A percentile compares a stretch with the other conserved stretches of the same genome.
Conservation (phyloP, 30 jellyfish, hydroid and myxozoan genomes). For the Hydra vulgaris region DNA sequence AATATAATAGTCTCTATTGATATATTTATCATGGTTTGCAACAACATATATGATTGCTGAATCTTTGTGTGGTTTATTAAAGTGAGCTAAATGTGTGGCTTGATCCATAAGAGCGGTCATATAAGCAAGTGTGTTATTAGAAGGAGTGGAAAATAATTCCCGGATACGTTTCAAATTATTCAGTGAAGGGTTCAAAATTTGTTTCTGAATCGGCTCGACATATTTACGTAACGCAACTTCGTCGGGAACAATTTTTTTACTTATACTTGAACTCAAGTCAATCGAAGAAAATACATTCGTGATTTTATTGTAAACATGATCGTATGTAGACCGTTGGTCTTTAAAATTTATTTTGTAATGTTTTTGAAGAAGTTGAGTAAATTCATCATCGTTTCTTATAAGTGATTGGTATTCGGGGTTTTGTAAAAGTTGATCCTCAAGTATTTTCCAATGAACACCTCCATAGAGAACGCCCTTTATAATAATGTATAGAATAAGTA, state of each 20-base stretch:
- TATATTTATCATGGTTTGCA: conserved; percentile 75
- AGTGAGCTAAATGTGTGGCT: conserved; percentile 62
- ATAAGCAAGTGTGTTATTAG: conserved; percentile 47
- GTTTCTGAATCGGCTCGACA: conserved; percentile 32
- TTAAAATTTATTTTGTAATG: conserved; percentile 9
- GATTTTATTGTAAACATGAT: background rate
- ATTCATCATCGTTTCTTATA: conserved; percentile 18
- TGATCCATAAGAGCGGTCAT: conserved; percentile 62
- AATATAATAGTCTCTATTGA: conserved; percentile 41
- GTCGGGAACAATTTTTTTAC: conserved; percentile 32
- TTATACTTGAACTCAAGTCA: background rate
- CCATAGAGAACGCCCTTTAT: conserved; percentile 72
- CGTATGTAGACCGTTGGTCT: background rate
- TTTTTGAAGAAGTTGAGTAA: background rate
- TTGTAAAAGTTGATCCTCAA: conserved; percentile 44
- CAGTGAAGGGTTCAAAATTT: conserved; percentile 27
- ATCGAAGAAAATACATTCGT: background rate
- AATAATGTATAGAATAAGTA: background rate
- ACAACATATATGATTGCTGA: conserved; percentile 46
- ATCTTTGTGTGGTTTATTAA: conserved; percentile 50
- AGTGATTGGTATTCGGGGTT: conserved; percentile 33
- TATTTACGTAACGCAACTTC: conserved; percentile 42
- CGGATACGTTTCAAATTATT: conserved; percentile 48
- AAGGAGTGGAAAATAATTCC: conserved; percentile 14
- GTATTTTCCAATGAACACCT: conserved; percentile 65